Evolutionary conservation across 2,113 vertebrate genomes (phyloP).

Genomic region (Phalacrocorax brasilianus): DNA sequence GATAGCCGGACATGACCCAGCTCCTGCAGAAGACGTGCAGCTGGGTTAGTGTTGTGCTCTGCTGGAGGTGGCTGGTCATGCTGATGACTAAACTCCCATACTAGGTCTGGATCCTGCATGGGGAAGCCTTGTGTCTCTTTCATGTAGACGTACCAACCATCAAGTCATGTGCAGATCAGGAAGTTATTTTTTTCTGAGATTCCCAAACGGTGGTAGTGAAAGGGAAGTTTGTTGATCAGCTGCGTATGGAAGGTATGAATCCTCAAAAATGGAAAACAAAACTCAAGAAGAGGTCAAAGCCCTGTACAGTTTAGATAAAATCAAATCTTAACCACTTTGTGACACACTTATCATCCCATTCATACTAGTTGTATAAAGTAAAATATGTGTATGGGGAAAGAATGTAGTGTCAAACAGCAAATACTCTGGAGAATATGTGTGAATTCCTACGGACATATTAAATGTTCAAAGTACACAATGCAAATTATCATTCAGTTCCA

Average conservation of each 20-base stretch:
- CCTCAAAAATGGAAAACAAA: neutral
- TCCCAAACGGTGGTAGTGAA: neutral
- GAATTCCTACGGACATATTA: neutral
- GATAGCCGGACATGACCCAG: neutral
- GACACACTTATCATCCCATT: neutral
- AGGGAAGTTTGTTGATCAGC: neutral
- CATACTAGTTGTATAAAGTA: neutral
- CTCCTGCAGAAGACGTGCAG: accelerated
- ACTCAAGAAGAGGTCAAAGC: neutral
- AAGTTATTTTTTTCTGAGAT: neutral
- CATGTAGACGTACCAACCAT: neutral
- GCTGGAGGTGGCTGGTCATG: neutral
- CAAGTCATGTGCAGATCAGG: neutral
- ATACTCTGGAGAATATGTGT: neutral
- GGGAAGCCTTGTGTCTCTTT: neutral
- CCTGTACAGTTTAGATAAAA: neutral
- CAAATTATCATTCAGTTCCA: neutral
- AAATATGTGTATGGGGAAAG: neutral
- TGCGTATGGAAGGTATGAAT: neutral
- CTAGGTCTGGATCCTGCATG: neutral
- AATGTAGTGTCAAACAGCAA: neutral
- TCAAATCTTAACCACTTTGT: neutral
- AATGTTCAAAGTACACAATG: neutral
- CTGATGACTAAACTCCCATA: neutral
- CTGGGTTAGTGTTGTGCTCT: accelerated